phyloP scores from a whole-genome alignment of 2,888 invertebrate genomes.

The Tubiluchus corallicola region DNA sequence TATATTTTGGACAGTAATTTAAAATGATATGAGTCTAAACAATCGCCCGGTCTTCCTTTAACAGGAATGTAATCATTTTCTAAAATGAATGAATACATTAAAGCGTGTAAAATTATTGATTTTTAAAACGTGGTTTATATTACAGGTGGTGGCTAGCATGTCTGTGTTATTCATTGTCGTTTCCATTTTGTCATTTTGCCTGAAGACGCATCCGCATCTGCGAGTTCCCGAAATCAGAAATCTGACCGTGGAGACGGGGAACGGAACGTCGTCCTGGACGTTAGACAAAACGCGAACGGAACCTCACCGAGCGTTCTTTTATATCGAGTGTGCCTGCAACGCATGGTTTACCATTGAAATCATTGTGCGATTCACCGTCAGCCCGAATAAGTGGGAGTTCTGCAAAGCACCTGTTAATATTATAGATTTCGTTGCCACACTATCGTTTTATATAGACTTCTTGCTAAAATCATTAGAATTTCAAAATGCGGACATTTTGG shows the following conservation, averaged over 20 bases:
- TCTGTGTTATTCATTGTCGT: slow-evolving; percentile 92
- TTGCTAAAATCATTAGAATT: slow-evolving; percentile 41
- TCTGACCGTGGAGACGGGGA: slow-evolving; percentile 16
- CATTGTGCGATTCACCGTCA: slow-evolving; percentile 63
- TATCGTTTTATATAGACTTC: slow-evolving; percentile 79
- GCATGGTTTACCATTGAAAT: slow-evolving; percentile 92
- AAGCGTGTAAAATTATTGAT: too few species aligned
- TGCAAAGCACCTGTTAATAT: slow-evolving; percentile 68
- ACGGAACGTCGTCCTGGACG: slow-evolving; percentile 22
- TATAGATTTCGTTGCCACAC: slow-evolving; percentile 78
- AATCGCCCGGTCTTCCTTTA: too few species aligned
- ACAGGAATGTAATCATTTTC: too few species aligned
- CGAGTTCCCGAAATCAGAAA: slow-evolving; percentile 50
- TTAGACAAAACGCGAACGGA: slow-evolving; percentile 28
- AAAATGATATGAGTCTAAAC: too few species aligned
- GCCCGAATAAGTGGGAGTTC: slow-evolving; percentile 39
- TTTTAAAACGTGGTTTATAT: too few species aligned
- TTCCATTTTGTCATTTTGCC: slow-evolving; percentile 83
- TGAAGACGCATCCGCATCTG: slow-evolving; percentile 94
- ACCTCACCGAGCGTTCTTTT: slow-evolving; percentile 54
- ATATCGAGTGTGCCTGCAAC: slow-evolving; percentile 78
- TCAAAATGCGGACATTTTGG: slow-evolving; percentile 57
- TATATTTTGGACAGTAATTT: too few species aligned
- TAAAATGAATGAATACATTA: too few species aligned
- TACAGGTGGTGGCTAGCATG: slow-evolving; percentile 75